Conservation (phyloP, 2,888 invertebrate genomes). For the Latheticus oryzae region DNA sequence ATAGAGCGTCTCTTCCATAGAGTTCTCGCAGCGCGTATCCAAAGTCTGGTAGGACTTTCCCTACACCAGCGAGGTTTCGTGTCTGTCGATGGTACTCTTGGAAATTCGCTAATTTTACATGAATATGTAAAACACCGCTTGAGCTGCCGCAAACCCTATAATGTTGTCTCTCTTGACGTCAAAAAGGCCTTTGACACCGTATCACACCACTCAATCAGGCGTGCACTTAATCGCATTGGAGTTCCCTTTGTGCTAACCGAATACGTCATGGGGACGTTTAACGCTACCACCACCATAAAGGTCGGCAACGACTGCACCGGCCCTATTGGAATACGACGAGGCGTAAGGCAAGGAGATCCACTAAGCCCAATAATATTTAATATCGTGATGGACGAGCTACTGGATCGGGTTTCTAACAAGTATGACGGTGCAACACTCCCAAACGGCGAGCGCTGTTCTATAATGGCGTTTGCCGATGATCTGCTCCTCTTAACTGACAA, state of each 20-base stretch:
- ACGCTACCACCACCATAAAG: not conserved
- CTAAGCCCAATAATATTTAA: slow-evolving; percentile 48
- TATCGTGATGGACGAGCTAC: slow-evolving; percentile 40
- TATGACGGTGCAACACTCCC: slow-evolving; percentile 13
- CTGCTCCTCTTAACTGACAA: too few relatives aligned
- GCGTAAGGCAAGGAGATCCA: slow-evolving; percentile 62
- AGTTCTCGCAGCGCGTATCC: slow-evolving; percentile 42
- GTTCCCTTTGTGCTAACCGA: slow-evolving; percentile 5
- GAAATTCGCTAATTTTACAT: slow-evolving; percentile 55
- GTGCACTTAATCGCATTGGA: slow-evolving; percentile 40
- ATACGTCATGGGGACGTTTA: slow-evolving; percentile 1
- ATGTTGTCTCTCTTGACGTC: slow-evolving; percentile 39
- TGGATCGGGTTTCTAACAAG: slow-evolving; percentile 9
- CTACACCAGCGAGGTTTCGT: slow-evolving; percentile 53
- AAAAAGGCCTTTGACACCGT: slow-evolving; percentile 48
- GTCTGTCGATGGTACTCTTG: slow-evolving; percentile 58
- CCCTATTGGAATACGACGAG: slow-evolving; percentile 48
- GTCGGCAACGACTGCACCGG: too few relatives aligned
- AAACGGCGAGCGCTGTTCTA: not conserved
- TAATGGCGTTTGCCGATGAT: slow-evolving; percentile 38
- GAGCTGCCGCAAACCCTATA: not conserved
- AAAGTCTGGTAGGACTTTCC: slow-evolving; percentile 31
- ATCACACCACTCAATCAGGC: slow-evolving; percentile 37
- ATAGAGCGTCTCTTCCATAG: slow-evolving; percentile 51
- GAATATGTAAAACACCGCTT: slow-evolving; percentile 23